Evolutionary conservation across 2,888 invertebrate genomes (phyloP), one percentile per base, ranked within the genome.

Genomic region (Thelaira solivaga): DNA sequence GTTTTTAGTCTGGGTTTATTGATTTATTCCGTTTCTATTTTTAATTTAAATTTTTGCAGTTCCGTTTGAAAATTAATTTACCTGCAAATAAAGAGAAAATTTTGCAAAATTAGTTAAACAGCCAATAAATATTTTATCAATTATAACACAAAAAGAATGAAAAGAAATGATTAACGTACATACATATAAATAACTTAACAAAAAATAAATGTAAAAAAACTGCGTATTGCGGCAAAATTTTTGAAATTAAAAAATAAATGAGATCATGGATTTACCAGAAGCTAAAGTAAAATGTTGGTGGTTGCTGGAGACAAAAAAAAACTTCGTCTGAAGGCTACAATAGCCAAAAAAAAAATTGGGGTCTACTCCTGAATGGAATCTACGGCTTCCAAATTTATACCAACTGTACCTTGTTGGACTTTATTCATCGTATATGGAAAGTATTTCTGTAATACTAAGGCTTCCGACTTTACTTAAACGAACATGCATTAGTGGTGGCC

Each of bases 1-100:
- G n/a, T 4, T 39, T 39, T 45, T 36, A n/a, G 10, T 22, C 31
- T 24, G 45, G 18, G 16, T n/a, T n/a, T n/a, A 11, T 22, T 29
- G 47, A 41, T 51, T 39, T 51, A 29, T 51, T 39, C n/a, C n/a
- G n/a, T n/a, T n/a, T n/a, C n/a, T n/a, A n/a, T n/a, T n/a, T n/a
- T n/a, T n/a, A n/a, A n/a, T n/a, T n/a, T n/a, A n/a, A 18, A 51
- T 13, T 16, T 49, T 64, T 57, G 24, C 2, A 20, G 20, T 45
- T 62, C 34, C 67, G 55, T 16, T 31, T 22, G 24, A n/a, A 36
- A 67, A 61, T 55, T 43, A 45, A 49, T 76, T 80, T 80, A 76
- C 80, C 80, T 76, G 80, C 65, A 80, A 80, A 65, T 68, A 76
- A 78, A 74, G 67, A 74, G 74, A 80, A 76, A 80, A 55, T 55